Percentiles rank a stretch among this genome's conserved stretches.
Evolutionary conservation across 1,140 invertebrate species (phyloP).

Genomic region (Ips nitidus): DNA sequence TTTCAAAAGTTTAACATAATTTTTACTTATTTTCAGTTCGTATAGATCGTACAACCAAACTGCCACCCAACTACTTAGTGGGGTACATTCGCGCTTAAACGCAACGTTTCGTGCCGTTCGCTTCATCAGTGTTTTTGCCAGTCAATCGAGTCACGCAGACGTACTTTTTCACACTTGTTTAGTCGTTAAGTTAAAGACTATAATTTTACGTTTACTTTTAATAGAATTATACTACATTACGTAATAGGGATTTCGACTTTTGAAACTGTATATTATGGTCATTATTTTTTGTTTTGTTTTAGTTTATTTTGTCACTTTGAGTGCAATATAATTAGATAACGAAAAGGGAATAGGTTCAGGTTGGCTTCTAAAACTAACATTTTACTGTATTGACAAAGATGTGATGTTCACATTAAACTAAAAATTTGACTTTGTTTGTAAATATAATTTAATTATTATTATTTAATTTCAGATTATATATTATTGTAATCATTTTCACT

Average conservation of each 20-base stretch:
- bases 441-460: too few species aligned
- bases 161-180: slow-evolving; percentile 32
- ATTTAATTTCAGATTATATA: too few species aligned
- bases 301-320: too few species aligned
- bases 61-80: slow-evolving; percentile 46
- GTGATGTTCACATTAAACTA: too few species aligned
- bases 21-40: slow-evolving; percentile 40
- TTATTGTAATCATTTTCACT: too few species aligned
- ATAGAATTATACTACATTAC: neutral
- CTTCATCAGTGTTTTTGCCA: slow-evolving; percentile 39
- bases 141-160: slow-evolving; percentile 36
- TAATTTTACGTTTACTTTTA: slow-evolving; percentile 25
- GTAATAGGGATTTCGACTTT: slow-evolving; percentile 5
- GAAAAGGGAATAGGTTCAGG: too few species aligned
- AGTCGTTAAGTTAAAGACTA: slow-evolving; percentile 35
- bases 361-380: too few species aligned
- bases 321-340: too few species aligned
- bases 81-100: slow-evolving; percentile 41
- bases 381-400: too few species aligned
- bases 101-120: slow-evolving; percentile 23
- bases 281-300: neutral
- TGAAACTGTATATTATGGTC: slow-evolving; percentile 15
- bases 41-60: slow-evolving; percentile 41
- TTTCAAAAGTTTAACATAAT: too few species aligned
- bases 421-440: too few species aligned